Conservation (phyloP, 2,888 invertebrate genomes). For the Drosophila helvetica region DNA sequence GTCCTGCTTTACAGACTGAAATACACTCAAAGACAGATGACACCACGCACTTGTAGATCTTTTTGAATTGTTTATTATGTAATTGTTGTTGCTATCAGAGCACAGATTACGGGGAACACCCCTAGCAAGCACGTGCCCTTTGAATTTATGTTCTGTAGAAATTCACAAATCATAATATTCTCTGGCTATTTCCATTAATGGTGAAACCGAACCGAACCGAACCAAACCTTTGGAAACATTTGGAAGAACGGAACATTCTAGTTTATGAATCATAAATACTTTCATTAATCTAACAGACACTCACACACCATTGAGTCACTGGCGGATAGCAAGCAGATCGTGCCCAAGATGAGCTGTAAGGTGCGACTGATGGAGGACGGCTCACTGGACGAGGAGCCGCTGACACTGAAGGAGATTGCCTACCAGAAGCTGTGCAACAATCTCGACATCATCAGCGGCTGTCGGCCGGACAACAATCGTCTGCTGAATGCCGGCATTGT, state of each 20-base stretch:
- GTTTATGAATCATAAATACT: background rate
- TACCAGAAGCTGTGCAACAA: conserved; percentile 83
- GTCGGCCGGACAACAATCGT: conserved; percentile 72
- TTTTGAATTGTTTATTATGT: conserved; percentile 1
- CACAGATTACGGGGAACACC: background rate
- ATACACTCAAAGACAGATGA: background rate
- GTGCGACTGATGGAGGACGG: conserved; percentile 84
- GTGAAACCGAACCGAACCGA: background rate
- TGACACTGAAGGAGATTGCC: conserved; percentile 82
- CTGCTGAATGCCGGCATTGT: conserved; percentile 86
- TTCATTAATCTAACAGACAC: background rate
- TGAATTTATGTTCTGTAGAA: background rate
- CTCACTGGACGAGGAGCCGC: conserved; percentile 83
- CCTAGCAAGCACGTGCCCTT: too few relatives aligned
- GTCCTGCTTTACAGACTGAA: background rate
- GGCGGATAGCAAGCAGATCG: conserved; percentile 4
- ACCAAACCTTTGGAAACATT: too few relatives aligned
- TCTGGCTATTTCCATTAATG: background rate
- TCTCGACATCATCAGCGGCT: conserved; percentile 80
- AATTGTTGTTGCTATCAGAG: background rate
- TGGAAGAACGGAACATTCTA: background rate
- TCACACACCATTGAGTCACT: conserved; percentile 18
- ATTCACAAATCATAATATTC: background rate
- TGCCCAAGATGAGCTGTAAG: conserved; percentile 82
- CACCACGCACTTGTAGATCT: background rate